phyloP scores from a whole-genome alignment of 2,888 invertebrate genomes.

The Chrysina gloriosa region DNA sequence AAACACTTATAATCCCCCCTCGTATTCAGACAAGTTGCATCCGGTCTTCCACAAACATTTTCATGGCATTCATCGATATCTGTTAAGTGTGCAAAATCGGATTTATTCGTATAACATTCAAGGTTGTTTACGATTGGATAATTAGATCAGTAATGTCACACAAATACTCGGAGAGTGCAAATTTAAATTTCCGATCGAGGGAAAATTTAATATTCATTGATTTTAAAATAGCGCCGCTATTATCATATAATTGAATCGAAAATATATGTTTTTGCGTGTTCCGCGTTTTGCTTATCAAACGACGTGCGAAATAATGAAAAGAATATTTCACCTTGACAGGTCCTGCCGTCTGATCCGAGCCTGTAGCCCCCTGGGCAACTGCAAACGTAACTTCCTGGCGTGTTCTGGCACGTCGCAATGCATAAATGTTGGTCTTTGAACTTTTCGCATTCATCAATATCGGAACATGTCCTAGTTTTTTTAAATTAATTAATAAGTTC shows the following conservation, averaged over 20 bases:
- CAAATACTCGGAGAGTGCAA: not conserved
- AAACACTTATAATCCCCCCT: slow-evolving; percentile 91
- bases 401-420: slow-evolving; percentile 84
- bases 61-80: slow-evolving; percentile 80
- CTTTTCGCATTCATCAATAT: slow-evolving; percentile 88
- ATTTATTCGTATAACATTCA: no score
- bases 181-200: slow-evolving; percentile 4
- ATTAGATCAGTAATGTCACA: slow-evolving; percentile 5
- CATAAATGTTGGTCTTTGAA: slow-evolving; percentile 79
- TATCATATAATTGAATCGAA: slow-evolving; percentile 27
- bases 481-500: not conserved
- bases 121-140: slow-evolving; percentile 5
- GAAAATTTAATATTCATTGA: not conserved
- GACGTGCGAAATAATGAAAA: no score
- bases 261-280: slow-evolving; percentile 11
- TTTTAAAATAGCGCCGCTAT: slow-evolving; percentile 15
- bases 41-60: slow-evolving; percentile 68
- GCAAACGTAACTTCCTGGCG: slow-evolving; percentile 87
- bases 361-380: slow-evolving; percentile 84
- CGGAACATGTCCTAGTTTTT: slow-evolving; percentile 73
- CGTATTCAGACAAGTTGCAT: slow-evolving; percentile 90
- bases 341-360: slow-evolving; percentile 78
- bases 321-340: slow-evolving; percentile 82
- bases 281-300: no score
- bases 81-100: no score